Conservation (phyloP, 1,140 invertebrate genomes). For the Anastatus disparis region DNA sequence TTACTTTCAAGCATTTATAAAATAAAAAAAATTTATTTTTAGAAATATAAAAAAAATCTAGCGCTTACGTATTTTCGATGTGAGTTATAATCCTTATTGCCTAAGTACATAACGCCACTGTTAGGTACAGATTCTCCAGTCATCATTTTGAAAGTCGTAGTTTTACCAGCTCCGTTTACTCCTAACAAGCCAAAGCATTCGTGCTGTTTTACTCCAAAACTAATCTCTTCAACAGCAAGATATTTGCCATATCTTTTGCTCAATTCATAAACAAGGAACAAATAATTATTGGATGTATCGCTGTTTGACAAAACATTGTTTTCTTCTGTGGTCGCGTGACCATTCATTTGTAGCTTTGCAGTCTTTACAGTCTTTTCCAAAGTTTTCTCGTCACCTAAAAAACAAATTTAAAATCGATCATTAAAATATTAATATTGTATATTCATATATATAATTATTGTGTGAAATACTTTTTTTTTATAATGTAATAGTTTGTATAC, state of each 20-base stretch:
- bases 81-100: conserved; percentile 56
- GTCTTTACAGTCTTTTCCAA: background rate
- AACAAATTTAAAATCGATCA: background rate
- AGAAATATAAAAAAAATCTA: no score
- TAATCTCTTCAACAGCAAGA: conserved; percentile 76
- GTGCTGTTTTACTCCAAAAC: conserved; percentile 77
- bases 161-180: conserved; percentile 88
- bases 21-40: background rate
- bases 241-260: conserved; percentile 76
- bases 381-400: conserved; percentile 3
- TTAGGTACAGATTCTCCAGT: conserved; percentile 76
- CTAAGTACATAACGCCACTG: conserved; percentile 69
- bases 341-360: conserved; percentile 14
- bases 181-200: conserved; percentile 89
- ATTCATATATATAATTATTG: background rate
- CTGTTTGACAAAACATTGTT: conserved; percentile 28
- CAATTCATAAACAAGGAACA: conserved; percentile 66
- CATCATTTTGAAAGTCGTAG: conserved; percentile 87
- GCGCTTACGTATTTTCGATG: conserved; percentile 65
- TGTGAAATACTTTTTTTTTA: background rate
- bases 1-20: no score
- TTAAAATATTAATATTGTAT: no score
- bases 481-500: background rate
- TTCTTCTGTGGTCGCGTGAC: conserved; percentile 21
- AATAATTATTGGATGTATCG: conserved; percentile 45